These are phyloP conservation scores for Lytechinus variegatus DNA, from an alignment of 35 echinoderm and acorn worm genomes.

Conservation along the genomic window DNA sequence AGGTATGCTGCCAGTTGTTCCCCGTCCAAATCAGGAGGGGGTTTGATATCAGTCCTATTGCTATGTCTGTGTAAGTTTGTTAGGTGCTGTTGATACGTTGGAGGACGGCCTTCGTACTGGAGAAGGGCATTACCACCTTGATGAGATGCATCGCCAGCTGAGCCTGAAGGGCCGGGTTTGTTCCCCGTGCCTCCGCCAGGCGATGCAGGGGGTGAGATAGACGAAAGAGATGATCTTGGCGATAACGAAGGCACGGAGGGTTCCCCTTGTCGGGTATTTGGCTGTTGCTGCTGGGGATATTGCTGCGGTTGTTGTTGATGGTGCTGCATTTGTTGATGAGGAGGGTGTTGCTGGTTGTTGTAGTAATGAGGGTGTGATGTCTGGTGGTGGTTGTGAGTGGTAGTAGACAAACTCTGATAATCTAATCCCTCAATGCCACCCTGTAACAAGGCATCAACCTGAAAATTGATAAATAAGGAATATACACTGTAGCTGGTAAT, in stretches of 20 bases:
- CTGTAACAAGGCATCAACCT: constrained; percentile 95
- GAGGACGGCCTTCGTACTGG: constrained; percentile 63
- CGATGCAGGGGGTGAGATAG: constrained; percentile 94
- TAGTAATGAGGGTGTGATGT: not conserved
- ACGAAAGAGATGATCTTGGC: constrained; percentile 89
- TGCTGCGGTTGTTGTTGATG: not conserved
- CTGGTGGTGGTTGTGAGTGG: constrained; percentile 34
- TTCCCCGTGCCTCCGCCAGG: constrained; percentile 63
- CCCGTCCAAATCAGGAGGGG: constrained; percentile 48
- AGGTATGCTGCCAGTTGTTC: constrained; percentile 67
- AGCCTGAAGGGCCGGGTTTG: not conserved
- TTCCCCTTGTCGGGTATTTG: constrained; percentile 27
- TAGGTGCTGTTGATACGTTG: constrained; percentile 72
- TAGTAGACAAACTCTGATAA: not conserved
- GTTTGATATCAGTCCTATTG: constrained; percentile 37
- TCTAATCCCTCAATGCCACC: constrained; percentile 74
- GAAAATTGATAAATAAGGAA: not conserved
- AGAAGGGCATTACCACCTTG: not conserved
- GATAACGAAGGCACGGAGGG: constrained; percentile 80
- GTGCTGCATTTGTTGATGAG: constrained; percentile 1
- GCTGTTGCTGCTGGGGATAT: not conserved
- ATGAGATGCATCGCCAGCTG: not conserved
- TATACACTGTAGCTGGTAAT: no score
- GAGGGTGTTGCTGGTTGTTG: constrained; percentile 21
- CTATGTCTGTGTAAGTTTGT: constrained; percentile 51